A percentile compares a stretch with the other conserved stretches of the same genome.
phyloP scores from a whole-genome alignment of 2,797 vertebrate species.

The Sarcophilus harrisii region DNA sequence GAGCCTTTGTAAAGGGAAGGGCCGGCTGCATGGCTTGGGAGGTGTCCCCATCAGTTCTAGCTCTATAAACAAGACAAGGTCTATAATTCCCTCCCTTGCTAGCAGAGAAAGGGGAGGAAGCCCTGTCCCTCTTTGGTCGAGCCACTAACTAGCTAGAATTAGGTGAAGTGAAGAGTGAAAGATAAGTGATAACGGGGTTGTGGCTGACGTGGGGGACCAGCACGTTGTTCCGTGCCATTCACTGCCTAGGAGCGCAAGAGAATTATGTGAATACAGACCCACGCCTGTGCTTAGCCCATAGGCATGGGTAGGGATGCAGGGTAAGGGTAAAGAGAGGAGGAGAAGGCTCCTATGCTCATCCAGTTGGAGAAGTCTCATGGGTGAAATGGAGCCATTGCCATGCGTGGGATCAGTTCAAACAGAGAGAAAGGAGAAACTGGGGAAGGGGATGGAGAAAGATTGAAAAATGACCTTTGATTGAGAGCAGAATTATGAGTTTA shows the following conservation, averaged over 20 bases:
- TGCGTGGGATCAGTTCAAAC: background rate
- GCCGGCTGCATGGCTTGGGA: background rate
- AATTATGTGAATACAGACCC: background rate
- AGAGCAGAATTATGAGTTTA: background rate
- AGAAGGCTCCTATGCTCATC: background rate
- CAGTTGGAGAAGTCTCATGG: background rate
- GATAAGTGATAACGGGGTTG: background rate
- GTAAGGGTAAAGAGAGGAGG: conserved; percentile 2
- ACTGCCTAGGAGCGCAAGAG: background rate
- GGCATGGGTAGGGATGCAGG: background rate
- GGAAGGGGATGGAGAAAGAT: background rate
- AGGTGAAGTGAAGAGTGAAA: background rate
- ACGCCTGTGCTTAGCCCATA: background rate
- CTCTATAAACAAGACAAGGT: background rate
- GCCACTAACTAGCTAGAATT: background rate
- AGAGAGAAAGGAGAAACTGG: background rate
- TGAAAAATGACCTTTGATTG: background rate
- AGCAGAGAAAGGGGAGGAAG: background rate
- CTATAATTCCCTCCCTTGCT: background rate
- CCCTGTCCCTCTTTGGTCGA: background rate
- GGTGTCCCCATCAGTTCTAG: background rate
- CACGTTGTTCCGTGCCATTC: background rate
- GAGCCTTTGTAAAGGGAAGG: background rate
- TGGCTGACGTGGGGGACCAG: background rate
- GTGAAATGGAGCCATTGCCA: background rate